Base-by-base conservation (phyloP, 2,797 vertebrate species). In the Phoeniculus purpureus region DNA sequence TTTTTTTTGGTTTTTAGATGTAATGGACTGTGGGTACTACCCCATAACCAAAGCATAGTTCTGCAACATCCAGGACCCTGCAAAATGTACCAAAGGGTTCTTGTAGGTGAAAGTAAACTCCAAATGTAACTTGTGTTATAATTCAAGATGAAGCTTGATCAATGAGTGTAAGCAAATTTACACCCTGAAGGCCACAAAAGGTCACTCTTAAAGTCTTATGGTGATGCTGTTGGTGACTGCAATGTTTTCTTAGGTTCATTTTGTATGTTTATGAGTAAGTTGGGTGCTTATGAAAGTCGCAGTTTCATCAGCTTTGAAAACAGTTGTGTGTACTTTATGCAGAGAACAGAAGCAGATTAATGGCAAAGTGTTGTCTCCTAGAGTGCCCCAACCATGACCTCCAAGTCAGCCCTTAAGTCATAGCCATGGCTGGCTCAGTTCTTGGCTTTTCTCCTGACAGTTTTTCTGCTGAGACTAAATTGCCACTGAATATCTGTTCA, bases 1-100 rank as follows among this genome's bases (percentile, higher is more conserved):
- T 66, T 67, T 37, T 43, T 43, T 75, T 20, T 48, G 26, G n/a
- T n/a, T n/a, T n/a, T n/a, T n/a, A 81, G 61, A 27, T 78, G 45
- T 27, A 7, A 31, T 17, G 56, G 78, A 45, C 72, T 45, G 34
- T 40, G 6, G 5, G 81, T 83, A n/a, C 22, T n/a, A 29, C 6
- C 50, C 23, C 29, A 52, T 23, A 82, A 71, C 23, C 19, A 81
- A 72, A 91, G 21, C 19, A 32, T 16, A 75, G 15, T 23, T 2
- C 0, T 29, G 45, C 2, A 2, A 1, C 6, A 13, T 27, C 31
- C 15, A 72, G 6, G 31, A 72, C 5, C 12, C 54, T 54, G 29
- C 2, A 66, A 90, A 91, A 78, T 5, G 4, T 2, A 7, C 10
- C 6, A 23, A 16, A 2, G 1, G 29, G 23, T 8, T 18, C 47